Evolutionary conservation across 1,140 invertebrate genomes (phyloP).

Genomic region (Aphelenchoides fujianensis): DNA sequence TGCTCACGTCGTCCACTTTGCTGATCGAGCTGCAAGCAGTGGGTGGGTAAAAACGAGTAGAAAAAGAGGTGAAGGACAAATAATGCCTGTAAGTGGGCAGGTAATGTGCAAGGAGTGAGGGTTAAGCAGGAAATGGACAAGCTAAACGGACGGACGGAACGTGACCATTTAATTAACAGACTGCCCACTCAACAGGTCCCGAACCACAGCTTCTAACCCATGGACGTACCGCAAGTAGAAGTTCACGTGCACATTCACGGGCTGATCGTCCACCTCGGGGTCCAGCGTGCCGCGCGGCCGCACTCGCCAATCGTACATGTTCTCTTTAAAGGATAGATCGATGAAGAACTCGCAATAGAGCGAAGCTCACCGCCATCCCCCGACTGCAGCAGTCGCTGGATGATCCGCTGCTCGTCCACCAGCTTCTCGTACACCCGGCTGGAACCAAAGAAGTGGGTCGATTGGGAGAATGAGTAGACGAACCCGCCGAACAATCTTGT

Average conservation of each 20-base stretch:
- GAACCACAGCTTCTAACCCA: background rate
- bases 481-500: too few species aligned
- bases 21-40: too few species aligned
- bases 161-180: too few species aligned
- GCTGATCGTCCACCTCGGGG: constrained; percentile 65
- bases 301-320: constrained; percentile 57
- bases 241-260: constrained; percentile 72
- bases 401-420: constrained; percentile 53
- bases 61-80: too few species aligned
- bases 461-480: too few species aligned
- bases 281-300: constrained; percentile 45
- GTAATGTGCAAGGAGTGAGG: too few species aligned
- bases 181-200: too few species aligned
- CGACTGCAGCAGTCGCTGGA: constrained; percentile 37
- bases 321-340: constrained; percentile 32
- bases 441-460: too few species aligned
- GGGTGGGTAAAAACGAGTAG: too few species aligned
- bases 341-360: constrained; percentile 33
- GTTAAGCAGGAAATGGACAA: too few species aligned
- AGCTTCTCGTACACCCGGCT: constrained; percentile 37
- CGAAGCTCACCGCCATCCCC: constrained; percentile 35
- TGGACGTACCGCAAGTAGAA: constrained; percentile 67
- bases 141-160: too few species aligned
- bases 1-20: constrained; percentile 97
- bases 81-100: too few species aligned